A percentile compares a stretch with the other conserved stretches of the same genome.
Evolutionary conservation across 2,113 vertebrate species (phyloP).

Genomic region (Bos indicus): DNA sequence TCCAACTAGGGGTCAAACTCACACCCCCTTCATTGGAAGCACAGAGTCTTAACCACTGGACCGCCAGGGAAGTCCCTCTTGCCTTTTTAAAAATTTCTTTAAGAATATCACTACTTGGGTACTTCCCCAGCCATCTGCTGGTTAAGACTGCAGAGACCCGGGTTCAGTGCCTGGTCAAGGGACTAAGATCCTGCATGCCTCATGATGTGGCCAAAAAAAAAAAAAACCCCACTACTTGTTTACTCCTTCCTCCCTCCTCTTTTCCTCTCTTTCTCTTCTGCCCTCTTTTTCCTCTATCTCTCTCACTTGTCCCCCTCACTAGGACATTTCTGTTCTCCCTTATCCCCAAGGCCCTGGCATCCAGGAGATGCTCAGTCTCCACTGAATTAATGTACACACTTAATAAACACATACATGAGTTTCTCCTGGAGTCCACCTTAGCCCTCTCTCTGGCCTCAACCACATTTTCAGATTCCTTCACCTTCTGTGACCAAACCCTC

Average conservation of each 20-base stretch:
- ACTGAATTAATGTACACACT: neutral
- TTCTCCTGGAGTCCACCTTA: neutral
- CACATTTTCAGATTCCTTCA: neutral
- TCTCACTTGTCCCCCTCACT: neutral
- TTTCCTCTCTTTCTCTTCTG: neutral
- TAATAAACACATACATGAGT: neutral
- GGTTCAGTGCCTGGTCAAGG: neutral
- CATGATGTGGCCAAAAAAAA: neutral
- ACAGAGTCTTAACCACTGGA: neutral
- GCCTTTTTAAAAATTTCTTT: neutral
- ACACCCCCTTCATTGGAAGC: neutral
- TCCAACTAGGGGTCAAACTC: neutral
- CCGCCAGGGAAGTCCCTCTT: neutral
- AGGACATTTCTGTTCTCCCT: neutral
- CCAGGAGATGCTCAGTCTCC: neutral
- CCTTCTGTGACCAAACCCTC: neutral
- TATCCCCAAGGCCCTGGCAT: neutral
- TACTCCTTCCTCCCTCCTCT: neutral
- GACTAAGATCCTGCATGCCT: neutral
- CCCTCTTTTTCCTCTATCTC: neutral
- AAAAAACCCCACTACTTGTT: neutral
- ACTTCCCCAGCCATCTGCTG: neutral
- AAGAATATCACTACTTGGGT: neutral
- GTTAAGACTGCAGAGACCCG: neutral
- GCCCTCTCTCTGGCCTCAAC: neutral